Conservation (phyloP, 2,888 invertebrate species). For the Pterostichus madidus region DNA sequence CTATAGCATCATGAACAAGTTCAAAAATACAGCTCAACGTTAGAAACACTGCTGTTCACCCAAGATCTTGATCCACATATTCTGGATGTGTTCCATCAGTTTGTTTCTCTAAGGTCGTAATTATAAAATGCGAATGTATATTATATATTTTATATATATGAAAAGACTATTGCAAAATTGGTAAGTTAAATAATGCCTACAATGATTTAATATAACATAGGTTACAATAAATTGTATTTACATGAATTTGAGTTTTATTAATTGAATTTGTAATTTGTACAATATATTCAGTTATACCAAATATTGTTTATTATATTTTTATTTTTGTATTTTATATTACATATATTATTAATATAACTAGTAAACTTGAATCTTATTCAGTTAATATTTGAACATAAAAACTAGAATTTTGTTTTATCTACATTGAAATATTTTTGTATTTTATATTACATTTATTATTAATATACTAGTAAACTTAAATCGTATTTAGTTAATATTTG, state of each 20-base stretch:
- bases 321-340: not conserved
- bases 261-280: conserved; percentile 46
- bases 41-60: conserved; percentile 97
- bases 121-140: conserved; percentile 25
- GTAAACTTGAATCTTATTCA: not conserved
- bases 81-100: conserved; percentile 97
- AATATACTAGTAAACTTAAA: not conserved
- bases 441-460: not conserved
- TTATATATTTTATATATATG: conserved; percentile 55
- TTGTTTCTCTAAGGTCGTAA: conserved; percentile 92
- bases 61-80: conserved; percentile 98
- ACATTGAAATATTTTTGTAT: not conserved
- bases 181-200: conserved; percentile 10
- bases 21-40: conserved; percentile 95
- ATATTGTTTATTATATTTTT: conserved; percentile 4
- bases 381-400: not conserved
- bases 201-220: conserved; percentile 37
- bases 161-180: conserved; percentile 40
- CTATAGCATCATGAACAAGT: conserved; percentile 99
- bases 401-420: not conserved
- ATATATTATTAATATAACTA: not conserved
- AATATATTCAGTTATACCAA: conserved; percentile 37
- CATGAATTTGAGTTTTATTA: conserved; percentile 40
- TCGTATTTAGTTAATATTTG: not conserved
- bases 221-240: conserved; percentile 43